These are phyloP conservation scores for Troilus luridus DNA, from an alignment of 2,888 invertebrate genomes.

Conservation along the genomic window DNA sequence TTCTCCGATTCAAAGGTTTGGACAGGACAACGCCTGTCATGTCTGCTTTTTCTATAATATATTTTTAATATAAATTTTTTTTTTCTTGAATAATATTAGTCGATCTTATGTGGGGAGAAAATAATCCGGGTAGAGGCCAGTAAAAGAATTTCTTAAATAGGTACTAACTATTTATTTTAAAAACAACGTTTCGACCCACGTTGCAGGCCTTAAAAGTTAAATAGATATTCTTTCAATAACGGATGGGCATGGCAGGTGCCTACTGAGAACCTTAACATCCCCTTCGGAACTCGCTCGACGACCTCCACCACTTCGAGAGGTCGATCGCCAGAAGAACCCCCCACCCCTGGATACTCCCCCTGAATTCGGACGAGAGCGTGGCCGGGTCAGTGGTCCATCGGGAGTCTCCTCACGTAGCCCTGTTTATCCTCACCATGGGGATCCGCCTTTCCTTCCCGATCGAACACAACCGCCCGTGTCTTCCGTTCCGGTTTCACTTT, in stretches of 20 bases:
- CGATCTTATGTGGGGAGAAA: too few relatives aligned
- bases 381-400: slow-evolving; percentile 17
- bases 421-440: slow-evolving; percentile 34
- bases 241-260: background rate
- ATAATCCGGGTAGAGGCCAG: too few relatives aligned
- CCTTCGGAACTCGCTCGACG: background rate
- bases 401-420: background rate
- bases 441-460: background rate
- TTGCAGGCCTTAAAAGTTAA: background rate
- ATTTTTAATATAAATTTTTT: too few relatives aligned
- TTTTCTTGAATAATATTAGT: too few relatives aligned
- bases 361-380: background rate
- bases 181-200: too few relatives aligned
- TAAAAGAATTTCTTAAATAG: too few relatives aligned
- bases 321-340: background rate
- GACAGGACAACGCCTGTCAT: too few relatives aligned
- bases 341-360: background rate
- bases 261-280: background rate
- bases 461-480: background rate
- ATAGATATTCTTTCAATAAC: background rate
- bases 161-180: too few relatives aligned
- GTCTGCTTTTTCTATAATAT: too few relatives aligned
- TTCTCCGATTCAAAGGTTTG: too few relatives aligned
- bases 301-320: background rate
- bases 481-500: slow-evolving; percentile 21